These are phyloP conservation scores for Temnothorax unifasciatus DNA, from an alignment of 2,888 invertebrate genomes.

Conservation along the genomic window DNA sequence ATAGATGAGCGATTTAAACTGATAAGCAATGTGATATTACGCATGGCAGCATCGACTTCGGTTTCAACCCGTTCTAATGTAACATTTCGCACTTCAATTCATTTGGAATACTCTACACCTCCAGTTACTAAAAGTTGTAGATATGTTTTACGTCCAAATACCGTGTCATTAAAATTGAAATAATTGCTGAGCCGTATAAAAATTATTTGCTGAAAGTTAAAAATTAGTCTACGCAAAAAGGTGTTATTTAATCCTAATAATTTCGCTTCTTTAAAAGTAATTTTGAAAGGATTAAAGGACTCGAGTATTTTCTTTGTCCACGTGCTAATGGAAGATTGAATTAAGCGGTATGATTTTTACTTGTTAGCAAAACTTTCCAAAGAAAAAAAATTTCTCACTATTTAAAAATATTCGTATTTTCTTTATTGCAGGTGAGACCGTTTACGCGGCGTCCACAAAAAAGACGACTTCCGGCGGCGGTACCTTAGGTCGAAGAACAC, in stretches of 20 bases:
- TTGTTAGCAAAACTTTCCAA: constrained; percentile 29
- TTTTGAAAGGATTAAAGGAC: constrained; percentile 28
- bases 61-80: background rate
- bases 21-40: constrained; percentile 28
- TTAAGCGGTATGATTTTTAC: constrained; percentile 39
- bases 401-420: constrained; percentile 46
- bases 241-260: constrained; percentile 25
- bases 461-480: constrained; percentile 85
- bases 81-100: background rate
- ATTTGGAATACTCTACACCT: background rate
- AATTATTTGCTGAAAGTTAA: background rate
- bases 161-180: background rate
- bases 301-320: constrained; percentile 34
- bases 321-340: constrained; percentile 50
- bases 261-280: constrained; percentile 44
- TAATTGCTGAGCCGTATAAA: background rate
- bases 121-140: background rate
- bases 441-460: constrained; percentile 81
- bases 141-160: background rate
- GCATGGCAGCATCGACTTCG: too few species aligned
- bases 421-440: constrained; percentile 77
- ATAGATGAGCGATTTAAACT: constrained; percentile 48
- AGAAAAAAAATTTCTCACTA: constrained; percentile 18
- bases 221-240: background rate
- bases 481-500: constrained; percentile 87